Percentiles rank a stretch among this genome's conserved stretches.
These are phyloP conservation scores for Nycticorax nycticorax DNA, from an alignment of 2,113 vertebrate genomes.

Conservation along the genomic window DNA sequence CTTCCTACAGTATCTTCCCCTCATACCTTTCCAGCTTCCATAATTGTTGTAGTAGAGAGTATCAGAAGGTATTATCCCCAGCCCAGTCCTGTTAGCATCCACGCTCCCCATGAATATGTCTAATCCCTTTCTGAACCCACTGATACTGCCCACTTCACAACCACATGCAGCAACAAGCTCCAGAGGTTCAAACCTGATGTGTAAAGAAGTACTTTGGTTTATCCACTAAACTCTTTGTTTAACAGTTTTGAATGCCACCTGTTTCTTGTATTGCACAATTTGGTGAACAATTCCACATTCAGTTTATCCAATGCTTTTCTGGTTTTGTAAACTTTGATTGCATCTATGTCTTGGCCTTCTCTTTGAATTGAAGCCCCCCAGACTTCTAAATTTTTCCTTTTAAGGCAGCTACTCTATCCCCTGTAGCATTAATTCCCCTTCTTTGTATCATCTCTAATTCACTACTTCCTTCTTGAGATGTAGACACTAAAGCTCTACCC, in stretches of 20 bases:
- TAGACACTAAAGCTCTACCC: not conserved
- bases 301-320: not conserved
- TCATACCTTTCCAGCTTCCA: not conserved
- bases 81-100: not conserved
- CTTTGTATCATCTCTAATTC: not conserved
- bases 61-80: not conserved
- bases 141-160: not conserved
- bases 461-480: not conserved
- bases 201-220: not conserved
- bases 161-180: not conserved
- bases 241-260: not conserved
- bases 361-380: not conserved
- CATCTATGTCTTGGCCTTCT: not conserved
- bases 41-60: not conserved
- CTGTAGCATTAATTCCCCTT: not conserved
- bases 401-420: not conserved
- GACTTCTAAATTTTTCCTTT: not conserved
- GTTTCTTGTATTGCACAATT: not conserved
- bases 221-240: not conserved
- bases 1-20: not conserved
- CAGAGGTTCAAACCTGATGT: not conserved
- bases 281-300: not conserved
- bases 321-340: not conserved
- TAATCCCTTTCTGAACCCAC: not conserved
- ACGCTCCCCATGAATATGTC: not conserved